Conservation (phyloP, 2,888 invertebrate genomes). For the Timema cristinae region DNA sequence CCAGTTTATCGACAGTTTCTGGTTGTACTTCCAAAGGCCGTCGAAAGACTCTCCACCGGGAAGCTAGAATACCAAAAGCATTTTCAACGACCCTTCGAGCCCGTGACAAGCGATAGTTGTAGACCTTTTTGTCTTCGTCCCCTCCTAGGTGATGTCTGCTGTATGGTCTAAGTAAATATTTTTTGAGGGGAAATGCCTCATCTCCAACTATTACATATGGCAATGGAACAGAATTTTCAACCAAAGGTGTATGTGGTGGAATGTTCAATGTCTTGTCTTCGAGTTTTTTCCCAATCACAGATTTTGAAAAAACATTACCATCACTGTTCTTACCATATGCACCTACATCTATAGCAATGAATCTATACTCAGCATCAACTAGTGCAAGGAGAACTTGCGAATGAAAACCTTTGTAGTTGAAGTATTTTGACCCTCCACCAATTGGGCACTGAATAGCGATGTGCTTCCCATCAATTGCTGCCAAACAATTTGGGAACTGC, state of each 20-base stretch:
- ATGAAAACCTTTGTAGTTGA: constrained; percentile 40
- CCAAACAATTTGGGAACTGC: constrained; percentile 40
- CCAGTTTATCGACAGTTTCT: constrained; percentile 8
- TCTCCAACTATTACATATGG: constrained; percentile 19
- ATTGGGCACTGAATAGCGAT: constrained; percentile 38
- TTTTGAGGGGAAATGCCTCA: constrained; percentile 16
- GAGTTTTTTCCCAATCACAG: constrained; percentile 16
- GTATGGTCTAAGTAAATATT: constrained; percentile 16
- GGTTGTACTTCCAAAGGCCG: background rate
- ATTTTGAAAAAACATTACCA: constrained; percentile 10
- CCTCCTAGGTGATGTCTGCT: background rate
- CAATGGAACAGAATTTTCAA: background rate
- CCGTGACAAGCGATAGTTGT: constrained; percentile 18
- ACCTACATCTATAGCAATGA: constrained; percentile 19
- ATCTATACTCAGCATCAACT: constrained; percentile 14
- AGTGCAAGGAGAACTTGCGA: constrained; percentile 35
- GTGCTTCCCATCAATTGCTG: constrained; percentile 40
- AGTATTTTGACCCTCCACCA: constrained; percentile 37
- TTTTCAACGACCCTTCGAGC: constrained; percentile 18
- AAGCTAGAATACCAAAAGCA: constrained; percentile 22
- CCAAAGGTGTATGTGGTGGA: constrained; percentile 5
- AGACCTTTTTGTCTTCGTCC: background rate
- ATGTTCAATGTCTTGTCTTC: constrained; percentile 12
- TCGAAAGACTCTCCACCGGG: constrained; percentile 18
- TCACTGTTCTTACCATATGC: constrained; percentile 22